phyloP scores from a whole-genome alignment of 1,140 invertebrate genomes.

The Anoplophora glabripennis region DNA sequence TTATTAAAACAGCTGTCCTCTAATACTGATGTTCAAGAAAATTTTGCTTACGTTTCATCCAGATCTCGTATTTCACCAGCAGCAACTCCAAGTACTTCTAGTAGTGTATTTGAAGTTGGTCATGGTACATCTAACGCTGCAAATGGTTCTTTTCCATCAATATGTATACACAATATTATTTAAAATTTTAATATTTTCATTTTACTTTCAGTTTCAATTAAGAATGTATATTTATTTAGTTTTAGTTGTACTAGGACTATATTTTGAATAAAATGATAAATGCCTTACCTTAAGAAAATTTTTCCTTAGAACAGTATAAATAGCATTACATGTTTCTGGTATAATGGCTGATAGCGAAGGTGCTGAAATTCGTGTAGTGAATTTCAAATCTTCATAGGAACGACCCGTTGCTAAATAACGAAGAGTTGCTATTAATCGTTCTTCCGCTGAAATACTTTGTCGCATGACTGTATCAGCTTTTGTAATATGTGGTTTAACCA shows the following conservation, averaged over 20 bases:
- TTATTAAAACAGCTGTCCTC: not conserved
- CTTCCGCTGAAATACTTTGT: conserved; percentile 17
- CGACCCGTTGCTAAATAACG: conserved; percentile 21
- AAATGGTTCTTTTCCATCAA: too few relatives aligned
- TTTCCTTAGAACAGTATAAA: too few relatives aligned
- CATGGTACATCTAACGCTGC: too few relatives aligned
- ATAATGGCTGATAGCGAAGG: conserved; percentile 19
- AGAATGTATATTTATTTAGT: too few relatives aligned
- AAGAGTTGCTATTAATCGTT: conserved; percentile 14
- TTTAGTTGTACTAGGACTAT: too few relatives aligned
- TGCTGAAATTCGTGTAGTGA: conserved; percentile 18
- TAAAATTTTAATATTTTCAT: too few relatives aligned
- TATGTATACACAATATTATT: too few relatives aligned
- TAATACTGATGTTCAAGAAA: not conserved
- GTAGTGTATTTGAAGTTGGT: too few relatives aligned
- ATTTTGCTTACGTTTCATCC: not conserved
- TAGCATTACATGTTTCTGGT: conserved; percentile 7
- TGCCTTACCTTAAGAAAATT: too few relatives aligned
- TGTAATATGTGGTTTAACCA: conserved; percentile 5
- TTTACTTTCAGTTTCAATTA: too few relatives aligned
- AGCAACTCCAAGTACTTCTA: too few relatives aligned
- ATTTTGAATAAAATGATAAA: too few relatives aligned
- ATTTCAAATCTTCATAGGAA: conserved; percentile 20
- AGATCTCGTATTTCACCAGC: not conserved
- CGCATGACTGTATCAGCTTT: conserved; percentile 16